Evolutionary conservation across 2,888 invertebrate species (phyloP).

Genomic region (Glaucopsyche alexis): DNA sequence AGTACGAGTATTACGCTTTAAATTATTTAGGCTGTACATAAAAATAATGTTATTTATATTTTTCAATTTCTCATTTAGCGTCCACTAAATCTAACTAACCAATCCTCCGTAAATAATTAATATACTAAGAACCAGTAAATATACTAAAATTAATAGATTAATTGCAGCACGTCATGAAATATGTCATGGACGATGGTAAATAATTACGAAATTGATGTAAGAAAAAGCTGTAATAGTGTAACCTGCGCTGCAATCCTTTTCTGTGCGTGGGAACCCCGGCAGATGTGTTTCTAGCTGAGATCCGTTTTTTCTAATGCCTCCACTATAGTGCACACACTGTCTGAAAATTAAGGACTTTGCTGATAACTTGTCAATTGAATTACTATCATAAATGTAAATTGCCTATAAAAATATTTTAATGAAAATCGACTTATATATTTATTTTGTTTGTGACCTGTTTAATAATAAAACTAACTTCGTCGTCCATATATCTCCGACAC

Average conservation of each 20-base stretch:
- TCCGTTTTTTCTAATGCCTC: conserved; percentile 63
- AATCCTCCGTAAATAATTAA: too few species aligned
- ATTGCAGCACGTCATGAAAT: neutral
- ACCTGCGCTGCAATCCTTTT: conserved; percentile 61
- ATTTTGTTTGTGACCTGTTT: too few species aligned
- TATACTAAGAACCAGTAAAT: neutral
- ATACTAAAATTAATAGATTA: neutral
- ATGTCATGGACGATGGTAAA: neutral
- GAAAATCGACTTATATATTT: too few species aligned
- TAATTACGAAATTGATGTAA: conserved; percentile 15
- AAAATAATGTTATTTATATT: too few species aligned
- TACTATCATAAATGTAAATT: too few species aligned
- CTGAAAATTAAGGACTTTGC: conserved; percentile 21
- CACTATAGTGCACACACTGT: conserved; percentile 44
- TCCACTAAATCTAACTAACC: too few species aligned
- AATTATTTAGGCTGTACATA: too few species aligned
- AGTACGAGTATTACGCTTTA: too few species aligned
- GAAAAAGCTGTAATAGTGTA: conserved; percentile 28
- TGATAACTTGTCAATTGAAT: neutral
- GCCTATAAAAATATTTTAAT: too few species aligned
- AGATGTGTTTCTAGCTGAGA: conserved; percentile 63
- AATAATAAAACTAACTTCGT: too few species aligned
- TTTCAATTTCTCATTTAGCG: too few species aligned
- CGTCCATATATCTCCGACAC: too few species aligned
- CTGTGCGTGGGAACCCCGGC: conserved; percentile 68